Conservation (phyloP, 2,888 invertebrate genomes). For the Hirtodrosophila histrioides region DNA sequence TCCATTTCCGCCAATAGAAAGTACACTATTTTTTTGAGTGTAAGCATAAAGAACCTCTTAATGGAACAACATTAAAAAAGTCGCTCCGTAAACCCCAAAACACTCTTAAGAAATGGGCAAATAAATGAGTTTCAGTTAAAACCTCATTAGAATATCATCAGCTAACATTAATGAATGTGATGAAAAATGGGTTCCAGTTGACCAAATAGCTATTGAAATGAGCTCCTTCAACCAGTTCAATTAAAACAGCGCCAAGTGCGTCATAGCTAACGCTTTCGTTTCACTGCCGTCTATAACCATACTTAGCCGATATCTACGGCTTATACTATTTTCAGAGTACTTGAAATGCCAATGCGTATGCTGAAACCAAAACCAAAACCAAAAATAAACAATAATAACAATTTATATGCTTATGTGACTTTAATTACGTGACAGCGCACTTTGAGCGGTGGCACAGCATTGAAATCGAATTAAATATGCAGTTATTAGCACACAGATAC, state of each 20-base stretch:
- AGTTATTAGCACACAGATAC: slow-evolving; percentile 47
- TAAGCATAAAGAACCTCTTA: slow-evolving; percentile 1
- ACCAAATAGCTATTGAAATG: slow-evolving; percentile 9
- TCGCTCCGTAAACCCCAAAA: slow-evolving; percentile 2
- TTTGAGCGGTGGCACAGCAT: slow-evolving; percentile 52
- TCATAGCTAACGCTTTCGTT: slow-evolving; percentile 19
- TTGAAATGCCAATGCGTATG: slow-evolving; percentile 53
- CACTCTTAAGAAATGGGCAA: background rate
- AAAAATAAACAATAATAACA: slow-evolving; percentile 34
- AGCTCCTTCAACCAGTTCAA: slow-evolving; percentile 22
- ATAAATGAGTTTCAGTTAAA: slow-evolving; percentile 19
- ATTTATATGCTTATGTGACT: slow-evolving; percentile 63
- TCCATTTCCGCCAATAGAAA: no score
- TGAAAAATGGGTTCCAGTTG: slow-evolving; percentile 5
- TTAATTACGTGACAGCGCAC: slow-evolving; percentile 76
- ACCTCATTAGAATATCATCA: slow-evolving; percentile 16
- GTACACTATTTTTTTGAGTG: no score
- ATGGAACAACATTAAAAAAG: slow-evolving; percentile 8
- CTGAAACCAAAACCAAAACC: slow-evolving; percentile 24
- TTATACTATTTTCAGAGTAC: slow-evolving; percentile 20
- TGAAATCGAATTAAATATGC: slow-evolving; percentile 71
- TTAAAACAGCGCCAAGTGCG: slow-evolving; percentile 30
- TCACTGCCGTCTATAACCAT: slow-evolving; percentile 13
- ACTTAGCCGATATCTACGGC: background rate
- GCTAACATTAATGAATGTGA: background rate